Evolutionary conservation across 2,113 vertebrate genomes (phyloP), one percentile per base, ranked within the genome.

Genomic region (Talpa occidentalis): DNA sequence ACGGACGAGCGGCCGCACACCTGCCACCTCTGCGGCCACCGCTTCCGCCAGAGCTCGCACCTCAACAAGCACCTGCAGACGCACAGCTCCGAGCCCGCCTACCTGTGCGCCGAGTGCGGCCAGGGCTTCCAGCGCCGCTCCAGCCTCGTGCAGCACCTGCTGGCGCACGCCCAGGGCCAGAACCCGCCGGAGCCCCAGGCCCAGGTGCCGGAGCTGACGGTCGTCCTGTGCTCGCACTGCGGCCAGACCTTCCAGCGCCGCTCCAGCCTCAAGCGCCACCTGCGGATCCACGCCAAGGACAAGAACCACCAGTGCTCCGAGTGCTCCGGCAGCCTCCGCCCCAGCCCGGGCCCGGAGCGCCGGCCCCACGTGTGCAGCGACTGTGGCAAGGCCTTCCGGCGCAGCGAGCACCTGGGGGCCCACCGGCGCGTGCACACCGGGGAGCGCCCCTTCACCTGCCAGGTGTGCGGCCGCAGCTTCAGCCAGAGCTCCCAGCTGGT

Each of bases 381-480:
- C 24, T 99, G 99, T 2, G 98, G 98, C 4, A 99, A 99, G 94
- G 98, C 98, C 69, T 99, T 99, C 96, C 97, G 98, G 5, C 98
- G 98, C 19, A 98, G 97, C 15, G 98, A 98, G 44, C 98, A 98
- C 72, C 98, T 99, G 10, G 98, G 98, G 93, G 96, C 98, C 4
- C 98, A 99, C 95, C 95, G 97, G 54, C 98, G 98, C 2, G 98
- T 98, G 40, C 98, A 99, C 96, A 98, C 98, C 0, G 98, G 98
- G 88, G 97, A 98, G 92, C 96, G 95, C 15, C 97, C 98, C 5
- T 98, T 97, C 40, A 80, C 95, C 3, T 98, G 98, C 95, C 92
- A 94, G 59, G 96, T 80, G 16, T 98, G 98, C 10, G 91, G 95
- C 70, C 97, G 95, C 83, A 52, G 96, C 83, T 98, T 98, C 81